Percentiles rank a stretch among this genome's conserved stretches.
These are phyloP conservation scores for Dicentrarchus labrax DNA, from an alignment of 2,113 vertebrate genomes.

Conservation along the genomic window DNA sequence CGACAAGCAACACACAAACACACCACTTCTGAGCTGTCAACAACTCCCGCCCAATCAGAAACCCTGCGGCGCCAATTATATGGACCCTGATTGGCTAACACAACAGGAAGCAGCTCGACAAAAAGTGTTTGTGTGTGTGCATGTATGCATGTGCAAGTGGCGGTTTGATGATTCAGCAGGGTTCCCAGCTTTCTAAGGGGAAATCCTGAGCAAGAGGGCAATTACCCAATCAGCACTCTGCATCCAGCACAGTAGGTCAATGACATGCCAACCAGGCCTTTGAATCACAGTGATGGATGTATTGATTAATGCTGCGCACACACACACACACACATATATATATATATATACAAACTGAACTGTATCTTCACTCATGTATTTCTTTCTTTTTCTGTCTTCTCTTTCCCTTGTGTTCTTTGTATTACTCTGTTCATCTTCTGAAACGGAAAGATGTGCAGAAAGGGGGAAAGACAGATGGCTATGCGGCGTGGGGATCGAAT, in stretches of 20 bases:
- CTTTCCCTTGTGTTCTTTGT: neutral
- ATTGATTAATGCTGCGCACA: conserved; percentile 51
- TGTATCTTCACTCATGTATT: neutral
- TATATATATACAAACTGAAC: too few relatives aligned
- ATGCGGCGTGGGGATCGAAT: neutral
- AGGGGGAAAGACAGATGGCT: neutral
- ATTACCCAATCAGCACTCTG: conserved; percentile 67
- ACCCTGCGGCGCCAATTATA: conserved; percentile 51
- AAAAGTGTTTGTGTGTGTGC: neutral
- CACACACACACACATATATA: neutral
- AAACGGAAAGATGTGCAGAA: neutral
- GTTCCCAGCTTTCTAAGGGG: conserved; percentile 32
- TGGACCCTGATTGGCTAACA: conserved; percentile 62
- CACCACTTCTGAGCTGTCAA: conserved; percentile 23
- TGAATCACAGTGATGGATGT: conserved; percentile 48
- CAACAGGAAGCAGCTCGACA: conserved; percentile 24
- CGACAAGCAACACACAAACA: conserved; percentile 10
- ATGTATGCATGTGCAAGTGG: neutral
- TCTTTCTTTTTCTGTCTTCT: neutral
- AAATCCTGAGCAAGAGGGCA: conserved; percentile 46
- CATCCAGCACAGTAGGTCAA: conserved; percentile 59
- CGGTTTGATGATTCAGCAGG: conserved; percentile 61
- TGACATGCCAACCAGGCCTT: conserved; percentile 28
- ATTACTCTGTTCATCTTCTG: neutral
- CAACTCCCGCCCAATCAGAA: conserved; percentile 49